Percentiles rank a stretch among this genome's conserved stretches.
Evolutionary conservation across 2,888 invertebrate species (phyloP).

Genomic region (Agrochola lychnidis): DNA sequence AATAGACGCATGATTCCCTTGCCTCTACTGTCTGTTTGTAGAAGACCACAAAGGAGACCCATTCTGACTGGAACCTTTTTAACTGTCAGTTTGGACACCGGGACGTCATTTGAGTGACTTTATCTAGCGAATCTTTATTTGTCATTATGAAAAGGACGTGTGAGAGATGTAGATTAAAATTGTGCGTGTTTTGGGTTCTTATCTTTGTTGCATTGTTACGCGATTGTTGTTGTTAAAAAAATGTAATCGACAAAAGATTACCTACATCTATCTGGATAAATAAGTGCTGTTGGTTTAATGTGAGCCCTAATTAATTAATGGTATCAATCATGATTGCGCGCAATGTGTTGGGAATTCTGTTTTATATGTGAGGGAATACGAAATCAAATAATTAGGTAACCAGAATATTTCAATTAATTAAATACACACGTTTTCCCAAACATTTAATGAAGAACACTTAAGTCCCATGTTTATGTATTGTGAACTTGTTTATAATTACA

Average conservation of each 20-base stretch:
- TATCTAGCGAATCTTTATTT: constrained; percentile 55
- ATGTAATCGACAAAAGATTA: background rate
- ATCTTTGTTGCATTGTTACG: background rate
- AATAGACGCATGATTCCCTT: constrained; percentile 52
- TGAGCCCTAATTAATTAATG: constrained; percentile 6
- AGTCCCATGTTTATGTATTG: background rate
- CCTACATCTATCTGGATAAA: background rate
- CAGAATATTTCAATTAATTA: constrained; percentile 19
- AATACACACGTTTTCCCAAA: background rate
- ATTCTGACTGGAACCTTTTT: constrained; percentile 51
- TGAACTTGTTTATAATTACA: constrained; percentile 20
- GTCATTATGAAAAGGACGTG: constrained; percentile 23
- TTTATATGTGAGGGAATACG: background rate
- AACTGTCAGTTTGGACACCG: constrained; percentile 48
- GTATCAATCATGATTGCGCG: background rate
- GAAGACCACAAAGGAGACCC: constrained; percentile 50
- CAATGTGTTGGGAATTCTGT: background rate
- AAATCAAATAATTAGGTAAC: constrained; percentile 3
- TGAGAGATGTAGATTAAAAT: constrained; percentile 13
- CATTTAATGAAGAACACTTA: background rate
- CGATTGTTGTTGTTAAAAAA: background rate
- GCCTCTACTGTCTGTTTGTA: constrained; percentile 34
- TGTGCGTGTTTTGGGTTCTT: background rate
- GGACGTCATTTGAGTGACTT: constrained; percentile 46
- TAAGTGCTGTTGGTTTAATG: background rate